Percentiles rank a stretch among this genome's conserved stretches.
Conservation (phyloP, 2,888 invertebrate genomes). For the Eupithecia dodoneata region DNA sequence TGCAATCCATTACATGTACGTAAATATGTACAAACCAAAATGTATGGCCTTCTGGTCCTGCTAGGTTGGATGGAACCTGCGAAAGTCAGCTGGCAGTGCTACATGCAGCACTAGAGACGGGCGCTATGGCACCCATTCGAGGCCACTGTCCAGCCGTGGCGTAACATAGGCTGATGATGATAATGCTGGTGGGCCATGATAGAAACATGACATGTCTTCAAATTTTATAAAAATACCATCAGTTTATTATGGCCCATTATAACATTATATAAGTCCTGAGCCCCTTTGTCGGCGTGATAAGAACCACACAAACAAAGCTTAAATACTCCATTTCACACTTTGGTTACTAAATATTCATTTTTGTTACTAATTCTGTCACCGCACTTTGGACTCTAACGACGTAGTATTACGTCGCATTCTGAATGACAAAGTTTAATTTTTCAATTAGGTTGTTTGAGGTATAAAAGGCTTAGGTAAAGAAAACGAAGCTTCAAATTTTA, state of each 20-base stretch:
- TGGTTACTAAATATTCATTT: constrained; percentile 6
- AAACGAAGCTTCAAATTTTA: neutral
- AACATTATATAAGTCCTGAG: neutral
- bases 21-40: no score
- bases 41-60: no score
- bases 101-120: no score
- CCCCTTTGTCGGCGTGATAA: neutral
- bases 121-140: no score
- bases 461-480: constrained; percentile 1
- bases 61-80: no score
- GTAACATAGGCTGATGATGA: no score
- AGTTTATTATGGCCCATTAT: neutral
- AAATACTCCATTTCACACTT: neutral
- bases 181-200: no score
- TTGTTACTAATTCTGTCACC: neutral
- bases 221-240: neutral
- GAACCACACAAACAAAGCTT: neutral
- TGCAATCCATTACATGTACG: no score
- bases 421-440: constrained; percentile 1
- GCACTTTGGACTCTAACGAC: neutral
- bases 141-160: no score
- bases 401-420: neutral
- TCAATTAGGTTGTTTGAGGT: constrained; percentile 5
- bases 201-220: no score
- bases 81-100: no score